phyloP scores from a whole-genome alignment of 1,140 invertebrate genomes.

The Euborellia annulipes region DNA sequence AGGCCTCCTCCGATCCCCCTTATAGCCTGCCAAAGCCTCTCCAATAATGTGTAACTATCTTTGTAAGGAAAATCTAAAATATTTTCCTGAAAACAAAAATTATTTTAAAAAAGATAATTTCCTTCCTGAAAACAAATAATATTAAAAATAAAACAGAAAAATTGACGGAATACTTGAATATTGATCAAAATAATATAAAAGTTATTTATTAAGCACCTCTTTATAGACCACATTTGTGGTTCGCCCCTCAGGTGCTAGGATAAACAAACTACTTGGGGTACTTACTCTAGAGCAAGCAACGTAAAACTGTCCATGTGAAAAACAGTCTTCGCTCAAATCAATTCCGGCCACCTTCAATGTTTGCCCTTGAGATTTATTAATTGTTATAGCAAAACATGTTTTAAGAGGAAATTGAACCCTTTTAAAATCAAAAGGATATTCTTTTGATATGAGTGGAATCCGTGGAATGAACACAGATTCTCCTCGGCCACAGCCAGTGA shows the following conservation, averaged over 20 bases:
- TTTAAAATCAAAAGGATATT: conserved; percentile 11
- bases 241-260: background rate
- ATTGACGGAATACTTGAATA: too few relatives aligned
- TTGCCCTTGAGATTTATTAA: conserved; percentile 24
- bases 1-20: too few relatives aligned
- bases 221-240: background rate
- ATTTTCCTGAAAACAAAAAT: too few relatives aligned
- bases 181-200: too few relatives aligned
- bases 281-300: conserved; percentile 17
- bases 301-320: conserved; percentile 25
- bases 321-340: conserved; percentile 15
- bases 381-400: conserved; percentile 24
- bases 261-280: background rate
- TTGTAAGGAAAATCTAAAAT: too few relatives aligned
- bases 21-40: too few relatives aligned
- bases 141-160: too few relatives aligned
- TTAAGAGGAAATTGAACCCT: conserved; percentile 27
- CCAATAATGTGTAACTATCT: too few relatives aligned
- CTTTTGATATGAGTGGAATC: conserved; percentile 8
- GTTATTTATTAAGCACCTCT: too few relatives aligned
- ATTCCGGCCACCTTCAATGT: conserved; percentile 15
- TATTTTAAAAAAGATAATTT: too few relatives aligned
- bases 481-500: conserved; percentile 2
- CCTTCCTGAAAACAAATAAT: too few relatives aligned
- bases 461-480: conserved; percentile 8